A percentile compares a stretch with the other conserved stretches of the same genome.
These are phyloP conservation scores for Anagyrus pseudococci DNA, from an alignment of 2,888 invertebrate species.

Conservation along the genomic window DNA sequence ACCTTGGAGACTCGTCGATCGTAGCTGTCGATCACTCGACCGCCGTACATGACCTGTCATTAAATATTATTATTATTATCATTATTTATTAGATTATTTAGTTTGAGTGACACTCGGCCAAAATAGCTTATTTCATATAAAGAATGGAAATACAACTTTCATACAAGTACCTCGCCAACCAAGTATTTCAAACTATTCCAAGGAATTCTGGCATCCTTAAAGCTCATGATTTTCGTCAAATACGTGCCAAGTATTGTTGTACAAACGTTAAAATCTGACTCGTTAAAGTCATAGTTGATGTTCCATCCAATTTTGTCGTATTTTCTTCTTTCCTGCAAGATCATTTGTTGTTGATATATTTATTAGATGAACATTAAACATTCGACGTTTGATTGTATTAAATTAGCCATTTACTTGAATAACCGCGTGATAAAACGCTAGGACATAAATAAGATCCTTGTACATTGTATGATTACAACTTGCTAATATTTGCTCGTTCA, in stretches of 20 bases:
- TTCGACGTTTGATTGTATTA: too few relatives aligned
- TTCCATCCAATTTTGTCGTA: constrained; percentile 97
- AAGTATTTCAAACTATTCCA: constrained; percentile 92
- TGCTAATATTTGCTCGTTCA: constrained; percentile 76
- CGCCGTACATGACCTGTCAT: constrained; percentile 89
- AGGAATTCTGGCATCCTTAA: constrained; percentile 73
- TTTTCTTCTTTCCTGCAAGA: constrained; percentile 79
- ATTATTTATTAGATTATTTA: neutral
- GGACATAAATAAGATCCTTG: constrained; percentile 82
- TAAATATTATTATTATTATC: neutral
- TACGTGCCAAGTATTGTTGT: constrained; percentile 86
- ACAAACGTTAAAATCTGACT: constrained; percentile 90
- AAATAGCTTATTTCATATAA: too few relatives aligned
- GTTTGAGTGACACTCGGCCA: too few relatives aligned
- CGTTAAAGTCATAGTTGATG: constrained; percentile 91
- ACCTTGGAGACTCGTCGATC: constrained; percentile 85
- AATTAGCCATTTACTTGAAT: constrained; percentile 70
- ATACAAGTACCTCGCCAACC: constrained; percentile 78
- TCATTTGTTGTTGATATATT: too few relatives aligned
- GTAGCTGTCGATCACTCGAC: constrained; percentile 89
- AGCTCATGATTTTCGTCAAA: constrained; percentile 72
- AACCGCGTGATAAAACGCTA: constrained; percentile 94
- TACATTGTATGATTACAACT: constrained; percentile 79
- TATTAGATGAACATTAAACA: too few relatives aligned
- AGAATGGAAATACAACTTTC: too few relatives aligned